phyloP scores from a whole-genome alignment of 2,888 invertebrate species.

The Bhutanitis thaidina region DNA sequence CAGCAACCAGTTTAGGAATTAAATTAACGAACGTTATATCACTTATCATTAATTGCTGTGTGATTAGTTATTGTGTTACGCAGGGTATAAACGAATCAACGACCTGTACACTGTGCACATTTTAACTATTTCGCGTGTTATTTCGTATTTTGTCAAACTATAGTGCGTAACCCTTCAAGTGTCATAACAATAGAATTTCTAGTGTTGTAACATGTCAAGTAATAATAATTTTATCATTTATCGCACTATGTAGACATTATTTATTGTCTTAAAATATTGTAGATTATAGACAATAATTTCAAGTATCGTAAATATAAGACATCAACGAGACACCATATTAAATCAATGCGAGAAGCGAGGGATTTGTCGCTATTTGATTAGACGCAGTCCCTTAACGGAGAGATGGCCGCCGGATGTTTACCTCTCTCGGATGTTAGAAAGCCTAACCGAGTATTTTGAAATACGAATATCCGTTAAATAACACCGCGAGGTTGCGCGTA shows the following conservation, averaged over 20 bases:
- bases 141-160: no score
- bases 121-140: background rate
- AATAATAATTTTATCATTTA: no score
- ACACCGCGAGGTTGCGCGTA: constrained; percentile 33
- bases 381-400: constrained; percentile 54
- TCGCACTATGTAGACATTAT: no score
- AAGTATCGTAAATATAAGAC: constrained; percentile 16
- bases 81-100: background rate
- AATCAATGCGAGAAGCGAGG: constrained; percentile 16
- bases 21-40: constrained; percentile 6
- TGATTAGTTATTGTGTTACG: constrained; percentile 1
- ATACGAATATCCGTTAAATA: constrained; percentile 55
- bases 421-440: constrained; percentile 62
- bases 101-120: background rate
- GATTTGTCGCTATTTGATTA: constrained; percentile 33
- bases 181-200: no score
- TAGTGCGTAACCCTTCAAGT: no score
- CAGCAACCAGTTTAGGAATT: constrained; percentile 6
- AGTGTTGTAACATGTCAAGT: no score
- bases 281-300: no score
- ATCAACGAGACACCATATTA: constrained; percentile 11
- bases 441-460: constrained; percentile 46
- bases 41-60: constrained; percentile 7
- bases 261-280: no score
- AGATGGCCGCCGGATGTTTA: constrained; percentile 63